Percentiles rank a stretch among this genome's conserved stretches.
phyloP scores from a whole-genome alignment of 2,888 invertebrate genomes.

The Perithous albicinctus region DNA sequence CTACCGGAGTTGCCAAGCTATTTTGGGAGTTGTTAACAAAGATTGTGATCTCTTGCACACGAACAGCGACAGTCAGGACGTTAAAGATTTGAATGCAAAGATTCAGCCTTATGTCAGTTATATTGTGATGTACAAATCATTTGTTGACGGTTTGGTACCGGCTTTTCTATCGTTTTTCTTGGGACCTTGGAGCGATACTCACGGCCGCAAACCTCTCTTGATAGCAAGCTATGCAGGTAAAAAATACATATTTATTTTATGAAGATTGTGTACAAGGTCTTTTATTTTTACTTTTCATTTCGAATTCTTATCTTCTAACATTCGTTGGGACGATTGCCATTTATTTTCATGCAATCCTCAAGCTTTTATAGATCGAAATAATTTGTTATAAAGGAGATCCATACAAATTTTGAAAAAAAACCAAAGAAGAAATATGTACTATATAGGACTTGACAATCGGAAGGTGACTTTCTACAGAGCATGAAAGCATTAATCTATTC shows the following conservation, averaged over 20 bases:
- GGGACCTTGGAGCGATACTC: conserved; percentile 93
- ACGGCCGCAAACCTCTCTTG: conserved; percentile 91
- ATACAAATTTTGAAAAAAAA: too few relatives aligned
- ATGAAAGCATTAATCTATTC: too few relatives aligned
- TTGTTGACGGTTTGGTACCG: conserved; percentile 89
- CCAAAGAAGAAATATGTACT: too few relatives aligned
- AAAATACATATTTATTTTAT: background rate
- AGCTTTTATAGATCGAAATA: too few relatives aligned
- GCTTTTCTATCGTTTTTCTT: conserved; percentile 90
- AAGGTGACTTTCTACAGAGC: too few relatives aligned
- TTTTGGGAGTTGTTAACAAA: conserved; percentile 85
- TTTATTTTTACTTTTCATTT: background rate
- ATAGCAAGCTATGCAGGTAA: conserved; percentile 88
- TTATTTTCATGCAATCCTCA: too few relatives aligned
- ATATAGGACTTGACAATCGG: too few relatives aligned
- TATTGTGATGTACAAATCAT: conserved; percentile 87
- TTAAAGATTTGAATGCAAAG: conserved; percentile 85
- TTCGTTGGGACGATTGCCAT: too few relatives aligned
- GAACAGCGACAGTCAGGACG: conserved; percentile 85
- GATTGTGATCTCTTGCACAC: conserved; percentile 87
- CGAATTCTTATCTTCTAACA: background rate
- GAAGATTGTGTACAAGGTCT: background rate
- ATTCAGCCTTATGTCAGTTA: conserved; percentile 89
- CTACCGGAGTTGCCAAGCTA: conserved; percentile 89
- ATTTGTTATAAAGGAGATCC: too few relatives aligned